Percentiles rank a stretch among this genome's conserved stretches.
Conservation (phyloP, 2,797 vertebrate genomes). For the Pempheris klunzingeri region DNA sequence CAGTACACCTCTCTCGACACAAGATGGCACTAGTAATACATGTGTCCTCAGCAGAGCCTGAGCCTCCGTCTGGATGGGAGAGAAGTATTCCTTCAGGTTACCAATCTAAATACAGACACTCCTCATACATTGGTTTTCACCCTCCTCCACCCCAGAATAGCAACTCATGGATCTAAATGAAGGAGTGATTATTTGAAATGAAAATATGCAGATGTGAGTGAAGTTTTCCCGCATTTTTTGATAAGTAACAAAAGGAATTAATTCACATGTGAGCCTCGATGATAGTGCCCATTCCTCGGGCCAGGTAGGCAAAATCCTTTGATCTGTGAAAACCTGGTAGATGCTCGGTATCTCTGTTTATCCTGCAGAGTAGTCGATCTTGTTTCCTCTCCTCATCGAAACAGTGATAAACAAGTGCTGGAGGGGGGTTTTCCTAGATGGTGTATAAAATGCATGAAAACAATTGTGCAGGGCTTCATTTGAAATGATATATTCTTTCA, state of each 20-base stretch:
- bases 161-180: slow-evolving; percentile 70
- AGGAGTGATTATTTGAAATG: slow-evolving; percentile 75
- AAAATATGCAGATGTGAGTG: slow-evolving; percentile 79
- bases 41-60: slow-evolving; percentile 20
- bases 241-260: slow-evolving; percentile 79
- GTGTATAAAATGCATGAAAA: slow-evolving; percentile 48
- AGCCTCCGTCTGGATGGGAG: slow-evolving; percentile 30
- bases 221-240: slow-evolving; percentile 74
- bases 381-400: slow-evolving; percentile 65
- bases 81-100: slow-evolving; percentile 72
- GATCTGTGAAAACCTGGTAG: slow-evolving; percentile 70
- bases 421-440: slow-evolving; percentile 47
- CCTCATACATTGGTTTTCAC: slow-evolving; percentile 70
- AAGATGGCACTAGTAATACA: slow-evolving; percentile 85
- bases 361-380: slow-evolving; percentile 57
- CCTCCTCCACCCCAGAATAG: slow-evolving; percentile 65
- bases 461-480: slow-evolving; percentile 49
- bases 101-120: slow-evolving; percentile 78
- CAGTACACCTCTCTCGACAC: slow-evolving; percentile 58
- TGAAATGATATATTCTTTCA: slow-evolving; percentile 57
- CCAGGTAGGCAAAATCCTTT: slow-evolving; percentile 62
- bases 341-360: slow-evolving; percentile 44
- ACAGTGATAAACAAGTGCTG: slow-evolving; percentile 62
- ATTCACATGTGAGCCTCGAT: slow-evolving; percentile 67
- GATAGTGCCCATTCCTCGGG: slow-evolving; percentile 61